Percentiles rank a stretch among this genome's conserved stretches.
Conservation (phyloP, 2,113 vertebrate species). For the Thunnus thynnus region DNA sequence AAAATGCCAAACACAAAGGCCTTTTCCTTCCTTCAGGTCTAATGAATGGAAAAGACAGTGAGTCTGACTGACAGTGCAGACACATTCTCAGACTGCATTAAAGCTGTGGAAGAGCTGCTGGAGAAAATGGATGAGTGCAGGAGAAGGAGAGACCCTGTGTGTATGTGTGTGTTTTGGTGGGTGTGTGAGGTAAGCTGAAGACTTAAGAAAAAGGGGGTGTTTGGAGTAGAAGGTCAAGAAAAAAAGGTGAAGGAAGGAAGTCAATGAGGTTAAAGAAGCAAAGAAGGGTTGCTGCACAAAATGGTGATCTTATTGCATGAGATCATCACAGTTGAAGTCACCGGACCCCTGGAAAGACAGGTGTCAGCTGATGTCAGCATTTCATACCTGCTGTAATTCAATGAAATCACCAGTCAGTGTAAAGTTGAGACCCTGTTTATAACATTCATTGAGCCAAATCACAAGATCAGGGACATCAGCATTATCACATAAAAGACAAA, state of each 20-base stretch:
- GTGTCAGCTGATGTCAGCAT: conserved; percentile 45
- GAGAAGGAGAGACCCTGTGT: neutral
- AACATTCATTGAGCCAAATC: conserved; percentile 8
- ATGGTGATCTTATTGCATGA: conserved; percentile 10
- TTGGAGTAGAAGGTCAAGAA: conserved; percentile 27
- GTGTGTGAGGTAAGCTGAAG: conserved; percentile 12
- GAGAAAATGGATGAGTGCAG: conserved; percentile 42
- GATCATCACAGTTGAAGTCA: conserved; percentile 47
- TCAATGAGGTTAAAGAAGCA: conserved; percentile 31
- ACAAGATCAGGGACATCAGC: neutral
- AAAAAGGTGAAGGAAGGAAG: neutral
- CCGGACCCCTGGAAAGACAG: conserved; percentile 15
- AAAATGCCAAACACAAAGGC: conserved; percentile 49
- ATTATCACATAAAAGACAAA: conserved; percentile 12
- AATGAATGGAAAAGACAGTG: conserved; percentile 61
- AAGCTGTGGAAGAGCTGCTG: conserved; percentile 28
- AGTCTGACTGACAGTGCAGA: conserved; percentile 58
- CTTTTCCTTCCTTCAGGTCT: conserved; percentile 57
- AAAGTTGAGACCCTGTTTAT: neutral
- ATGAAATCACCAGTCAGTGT: conserved; percentile 12
- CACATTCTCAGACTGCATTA: conserved; percentile 55
- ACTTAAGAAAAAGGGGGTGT: neutral
- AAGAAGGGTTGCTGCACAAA: conserved; percentile 12
- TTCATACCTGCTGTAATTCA: conserved; percentile 34
- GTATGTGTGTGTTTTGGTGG: conserved; percentile 4